Evolutionary conservation across 2,113 vertebrate genomes (phyloP), one percentile per base, ranked within the genome.

Genomic region (Diglossa brunneiventris): DNA sequence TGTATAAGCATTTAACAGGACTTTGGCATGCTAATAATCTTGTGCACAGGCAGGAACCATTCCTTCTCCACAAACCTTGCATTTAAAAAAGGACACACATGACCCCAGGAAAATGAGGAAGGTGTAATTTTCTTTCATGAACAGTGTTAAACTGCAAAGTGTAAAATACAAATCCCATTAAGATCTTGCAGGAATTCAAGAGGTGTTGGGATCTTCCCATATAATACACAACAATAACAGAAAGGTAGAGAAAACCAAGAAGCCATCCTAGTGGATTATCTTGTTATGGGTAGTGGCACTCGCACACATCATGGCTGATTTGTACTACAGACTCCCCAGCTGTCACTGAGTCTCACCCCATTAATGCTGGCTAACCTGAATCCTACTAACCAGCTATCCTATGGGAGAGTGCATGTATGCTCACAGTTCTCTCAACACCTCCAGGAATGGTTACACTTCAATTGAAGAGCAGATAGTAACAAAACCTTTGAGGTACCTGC

Each of bases 341-440:
- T 27, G 5, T 28, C 56, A 23, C 55, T 49, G 56, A 35, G 47
- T 15, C 13, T 82, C 63, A 79, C 8, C 16, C 12, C 27, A 13
- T 47, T 68, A 20, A 28, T 72, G 24, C 27, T 68, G 37, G 39
- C 35, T 84, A 47, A 68, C 33, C 15, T 28, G 30, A 78, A 63
- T 74, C 35, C 77, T 59, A 4, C 24, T 87, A 31, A 75, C 18
- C 61, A 78, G 17, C 26, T 87, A 15, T 42, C 42, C 35, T 67
- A 2, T 0, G 3, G 23, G 14, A 75, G 15, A 42, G 11, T 39
- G 13, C 2, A 3, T 19, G 6, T 44, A 15, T 0, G 1, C 33
- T 92, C 30, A 64, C 12, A 27, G 21, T 35, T 68, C 68, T 80
- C 59, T 84, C 46, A 88, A 11, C 27, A 23, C 19, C 19, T 58